Evolutionary conservation across 2,797 vertebrate genomes (phyloP).

Genomic region (Gobio occitaniae): DNA sequence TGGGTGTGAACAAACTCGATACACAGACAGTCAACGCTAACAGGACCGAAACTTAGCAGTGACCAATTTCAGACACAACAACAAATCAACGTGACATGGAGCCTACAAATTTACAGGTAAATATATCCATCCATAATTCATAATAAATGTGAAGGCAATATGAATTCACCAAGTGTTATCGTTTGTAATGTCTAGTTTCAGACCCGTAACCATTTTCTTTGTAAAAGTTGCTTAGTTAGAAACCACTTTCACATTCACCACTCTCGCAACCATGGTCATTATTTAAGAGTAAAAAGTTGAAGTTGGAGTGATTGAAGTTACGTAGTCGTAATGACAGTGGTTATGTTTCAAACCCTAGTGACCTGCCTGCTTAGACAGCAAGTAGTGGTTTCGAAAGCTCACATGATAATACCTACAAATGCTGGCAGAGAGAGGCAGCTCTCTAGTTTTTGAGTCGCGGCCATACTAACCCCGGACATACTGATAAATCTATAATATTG

Average conservation of each 20-base stretch:
- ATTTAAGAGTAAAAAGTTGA: not conserved
- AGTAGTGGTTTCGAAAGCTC: not conserved
- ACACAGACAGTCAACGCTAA: not conserved
- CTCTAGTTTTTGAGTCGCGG: not conserved
- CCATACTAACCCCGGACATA: not conserved
- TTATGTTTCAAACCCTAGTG: not conserved
- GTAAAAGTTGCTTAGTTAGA: not conserved
- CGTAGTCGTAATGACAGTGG: not conserved
- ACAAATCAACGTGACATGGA: slow-evolving; percentile 69
- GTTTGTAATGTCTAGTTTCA: slow-evolving; percentile 4
- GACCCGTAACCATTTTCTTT: not conserved
- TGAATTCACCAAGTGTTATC: not conserved
- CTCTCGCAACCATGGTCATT: not conserved
- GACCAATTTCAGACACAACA: not conserved
- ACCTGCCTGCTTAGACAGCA: not conserved
- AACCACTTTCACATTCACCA: not conserved
- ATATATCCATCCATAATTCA: slow-evolving; percentile 18
- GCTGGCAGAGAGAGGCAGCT: not conserved
- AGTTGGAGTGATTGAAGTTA: not conserved
- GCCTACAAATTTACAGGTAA: slow-evolving; percentile 80
- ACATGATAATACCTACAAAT: not conserved
- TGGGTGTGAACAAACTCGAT: not conserved
- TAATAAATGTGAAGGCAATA: not conserved
- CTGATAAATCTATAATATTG: not conserved
- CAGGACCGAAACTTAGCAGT: slow-evolving; percentile 61